Evolutionary conservation across 2,888 invertebrate species (phyloP), one percentile per base, ranked within the genome.

Genomic region (Leptothorax acervorum): DNA sequence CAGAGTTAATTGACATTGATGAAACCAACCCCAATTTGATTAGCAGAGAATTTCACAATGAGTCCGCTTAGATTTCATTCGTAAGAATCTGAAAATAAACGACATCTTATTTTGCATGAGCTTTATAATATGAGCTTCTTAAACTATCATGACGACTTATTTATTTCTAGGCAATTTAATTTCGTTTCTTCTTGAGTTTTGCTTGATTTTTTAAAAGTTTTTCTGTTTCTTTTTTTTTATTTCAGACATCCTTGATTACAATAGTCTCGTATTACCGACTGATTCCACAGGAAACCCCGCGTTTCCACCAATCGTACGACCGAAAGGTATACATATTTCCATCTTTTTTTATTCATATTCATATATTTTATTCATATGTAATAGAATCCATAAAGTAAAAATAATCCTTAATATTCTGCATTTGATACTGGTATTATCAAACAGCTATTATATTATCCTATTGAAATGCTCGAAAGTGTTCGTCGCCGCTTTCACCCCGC

Each of bases 231-330:
- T 92, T 91, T 94, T 93, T 95, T 95, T 95, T 94, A 95, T 97
- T 97, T 94, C 97, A 97, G 97, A 97, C 96, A 96, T 97, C 94
- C 96, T 96, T 96, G 96, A 97, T 96, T 97, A 96, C 96, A 96
- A 96, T 95, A 96, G 96, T 95, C 96, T 97, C 95, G 96, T 96
- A 95, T 97, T 97, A 95, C 97, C 97, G 93, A 97, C 97, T 94
- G 97, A 97, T 96, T 96, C 97, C 92, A 96, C 96, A 93, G 97
- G 97, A 94, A 96, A 96, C 90, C 96, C 96, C 92, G 96, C 96
- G 95, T 96, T 96, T 95, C 97, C 97, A 93, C 96, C 96, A 92
- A 96, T 97, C 94, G 95, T 96, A 94, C 96, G 96, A 95, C 96
- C 97, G 90, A 96, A 96, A 97, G 97, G 97, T 97, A 35, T 35